Evolutionary conservation across 2,797 vertebrate species (phyloP).

Genomic region (Sebastes oblongus): DNA sequence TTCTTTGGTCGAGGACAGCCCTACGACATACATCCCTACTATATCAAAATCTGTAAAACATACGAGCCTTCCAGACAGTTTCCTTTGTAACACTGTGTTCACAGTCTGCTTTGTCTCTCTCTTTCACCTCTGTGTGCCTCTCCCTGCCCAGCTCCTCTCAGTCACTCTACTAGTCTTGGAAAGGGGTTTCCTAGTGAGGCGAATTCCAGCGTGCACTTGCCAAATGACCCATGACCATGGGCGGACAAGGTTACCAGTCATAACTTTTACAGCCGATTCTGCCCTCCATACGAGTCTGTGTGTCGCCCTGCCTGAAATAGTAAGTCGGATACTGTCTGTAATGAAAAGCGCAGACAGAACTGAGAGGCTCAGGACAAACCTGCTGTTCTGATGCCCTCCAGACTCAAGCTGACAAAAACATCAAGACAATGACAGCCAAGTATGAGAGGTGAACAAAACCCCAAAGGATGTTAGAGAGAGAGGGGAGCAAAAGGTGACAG

Average conservation of each 20-base stretch:
- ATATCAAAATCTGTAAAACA: conserved; percentile 37
- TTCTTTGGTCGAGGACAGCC: no score
- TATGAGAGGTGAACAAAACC: conserved; percentile 85
- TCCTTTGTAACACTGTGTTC: conserved; percentile 64
- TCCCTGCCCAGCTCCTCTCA: conserved; percentile 63
- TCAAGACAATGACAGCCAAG: conserved; percentile 94
- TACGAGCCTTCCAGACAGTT: conserved; percentile 40
- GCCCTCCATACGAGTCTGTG: conserved; percentile 60
- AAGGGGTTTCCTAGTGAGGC: conserved; percentile 81
- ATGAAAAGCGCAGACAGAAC: conserved; percentile 64
- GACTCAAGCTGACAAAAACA: conserved; percentile 93
- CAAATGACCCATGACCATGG: conserved; percentile 81
- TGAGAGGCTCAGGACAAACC: conserved; percentile 85
- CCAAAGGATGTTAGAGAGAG: conserved; percentile 70
- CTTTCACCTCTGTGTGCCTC: conserved; percentile 62
- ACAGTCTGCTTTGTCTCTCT: conserved; percentile 65
- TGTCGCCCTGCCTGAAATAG: conserved; percentile 72
- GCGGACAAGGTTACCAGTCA: conserved; percentile 77
- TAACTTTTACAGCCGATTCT: conserved; percentile 78
- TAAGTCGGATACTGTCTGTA: conserved; percentile 56
- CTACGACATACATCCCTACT: not conserved
- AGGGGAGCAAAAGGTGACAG: conserved; percentile 71
- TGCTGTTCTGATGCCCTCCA: conserved; percentile 90
- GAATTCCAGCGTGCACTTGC: conserved; percentile 80
- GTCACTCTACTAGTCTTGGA: conserved; percentile 63